A percentile compares a stretch with the other conserved stretches of the same genome.
phyloP scores from a whole-genome alignment of 2,113 vertebrate species.

The Macquaria ambigua region DNA sequence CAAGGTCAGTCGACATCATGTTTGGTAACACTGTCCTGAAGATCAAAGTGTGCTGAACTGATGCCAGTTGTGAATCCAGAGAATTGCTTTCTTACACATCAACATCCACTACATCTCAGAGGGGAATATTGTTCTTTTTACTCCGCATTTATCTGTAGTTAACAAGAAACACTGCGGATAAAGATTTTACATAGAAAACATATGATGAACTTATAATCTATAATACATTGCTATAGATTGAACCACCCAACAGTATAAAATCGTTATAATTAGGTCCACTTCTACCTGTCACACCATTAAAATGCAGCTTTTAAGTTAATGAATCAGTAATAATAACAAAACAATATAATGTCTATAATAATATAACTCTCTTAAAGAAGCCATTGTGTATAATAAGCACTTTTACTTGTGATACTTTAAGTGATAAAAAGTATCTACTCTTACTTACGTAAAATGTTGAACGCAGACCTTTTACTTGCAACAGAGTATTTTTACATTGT shows the following conservation, averaged over 20 bases:
- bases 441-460: neutral
- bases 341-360: neutral
- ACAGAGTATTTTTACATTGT: neutral
- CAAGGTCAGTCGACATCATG: neutral
- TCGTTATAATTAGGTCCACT: no score
- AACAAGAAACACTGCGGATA: no score
- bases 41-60: conserved; percentile 25
- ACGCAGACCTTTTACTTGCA: neutral
- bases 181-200: neutral
- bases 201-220: no score
- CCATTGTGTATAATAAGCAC: no score
- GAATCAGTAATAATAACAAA: neutral
- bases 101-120: neutral
- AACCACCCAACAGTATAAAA: neutral
- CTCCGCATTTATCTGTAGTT: neutral
- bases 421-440: neutral
- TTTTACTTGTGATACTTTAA: no score
- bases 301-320: neutral
- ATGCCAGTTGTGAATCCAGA: neutral
- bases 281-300: neutral
- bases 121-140: neutral
- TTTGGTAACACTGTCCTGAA: neutral
- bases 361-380: no score
- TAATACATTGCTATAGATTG: neutral
- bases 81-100: neutral